A percentile compares a stretch with the other conserved stretches of the same genome.
phyloP scores from a whole-genome alignment of 2,113 vertebrate genomes.

The Tiliqua scincoides region DNA sequence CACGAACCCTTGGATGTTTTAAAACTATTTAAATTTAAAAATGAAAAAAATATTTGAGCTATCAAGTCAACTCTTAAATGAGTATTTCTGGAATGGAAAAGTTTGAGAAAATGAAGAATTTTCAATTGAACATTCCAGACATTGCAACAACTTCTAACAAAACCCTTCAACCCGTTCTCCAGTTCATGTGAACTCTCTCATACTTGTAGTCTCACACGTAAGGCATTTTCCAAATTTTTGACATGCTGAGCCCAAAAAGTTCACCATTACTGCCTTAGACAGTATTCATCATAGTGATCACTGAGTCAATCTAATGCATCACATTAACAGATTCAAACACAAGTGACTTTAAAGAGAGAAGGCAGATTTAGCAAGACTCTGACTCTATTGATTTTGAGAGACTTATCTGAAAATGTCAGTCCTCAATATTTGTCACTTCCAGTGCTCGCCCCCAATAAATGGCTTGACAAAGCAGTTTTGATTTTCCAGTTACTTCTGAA shows the following conservation, averaged over 20 bases:
- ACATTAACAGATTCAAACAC: background rate
- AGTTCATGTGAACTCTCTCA: background rate
- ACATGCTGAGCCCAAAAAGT: too few relatives aligned
- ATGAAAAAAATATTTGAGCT: constrained; percentile 14
- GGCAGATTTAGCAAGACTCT: background rate
- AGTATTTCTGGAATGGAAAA: constrained; percentile 35
- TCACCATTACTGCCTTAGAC: background rate
- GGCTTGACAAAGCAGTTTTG: background rate
- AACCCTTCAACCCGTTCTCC: background rate
- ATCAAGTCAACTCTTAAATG: constrained; percentile 51
- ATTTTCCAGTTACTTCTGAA: background rate
- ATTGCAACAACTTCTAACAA: background rate
- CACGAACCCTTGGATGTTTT: background rate
- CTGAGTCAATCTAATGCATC: too few relatives aligned
- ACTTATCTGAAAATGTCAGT: background rate
- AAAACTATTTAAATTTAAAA: background rate
- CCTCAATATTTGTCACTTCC: background rate
- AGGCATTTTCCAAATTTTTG: too few relatives aligned
- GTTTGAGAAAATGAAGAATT: background rate
- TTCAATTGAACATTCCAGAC: background rate
- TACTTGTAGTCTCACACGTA: too few relatives aligned
- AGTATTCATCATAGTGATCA: background rate
- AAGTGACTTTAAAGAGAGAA: background rate
- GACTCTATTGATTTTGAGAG: background rate
- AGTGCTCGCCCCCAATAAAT: background rate